Percentiles rank a stretch among this genome's conserved stretches.
These are phyloP conservation scores for Mus caroli DNA, from an alignment of 2,797 vertebrate genomes.

Conservation along the genomic window DNA sequence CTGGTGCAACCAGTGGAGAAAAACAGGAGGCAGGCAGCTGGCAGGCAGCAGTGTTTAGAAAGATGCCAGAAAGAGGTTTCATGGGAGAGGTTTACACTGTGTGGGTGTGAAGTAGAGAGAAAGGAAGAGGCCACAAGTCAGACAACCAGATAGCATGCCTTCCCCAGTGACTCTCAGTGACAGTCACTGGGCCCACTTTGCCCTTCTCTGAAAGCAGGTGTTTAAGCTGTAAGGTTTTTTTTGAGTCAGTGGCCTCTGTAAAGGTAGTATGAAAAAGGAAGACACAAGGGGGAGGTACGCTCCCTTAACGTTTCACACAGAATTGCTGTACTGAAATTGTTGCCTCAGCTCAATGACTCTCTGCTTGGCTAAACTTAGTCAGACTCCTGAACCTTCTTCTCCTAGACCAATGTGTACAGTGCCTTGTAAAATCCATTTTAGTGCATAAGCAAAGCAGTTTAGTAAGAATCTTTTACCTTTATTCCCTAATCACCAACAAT, in stretches of 20 bases:
- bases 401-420: not conserved
- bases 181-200: not conserved
- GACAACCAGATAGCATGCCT: not conserved
- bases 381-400: not conserved
- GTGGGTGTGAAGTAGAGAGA: not conserved
- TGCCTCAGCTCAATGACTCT: not conserved
- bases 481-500: not conserved
- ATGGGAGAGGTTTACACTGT: not conserved
- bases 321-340: not conserved
- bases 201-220: not conserved
- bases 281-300: not conserved
- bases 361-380: not conserved
- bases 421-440: not conserved
- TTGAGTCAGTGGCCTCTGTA: not conserved
- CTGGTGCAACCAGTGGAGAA: not conserved
- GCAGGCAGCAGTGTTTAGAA: not conserved
- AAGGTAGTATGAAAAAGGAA: not conserved
- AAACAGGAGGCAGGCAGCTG: not conserved
- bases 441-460: not conserved
- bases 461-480: not conserved
- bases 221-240: not conserved
- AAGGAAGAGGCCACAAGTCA: not conserved
- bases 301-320: not conserved
- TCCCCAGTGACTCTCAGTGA: not conserved
- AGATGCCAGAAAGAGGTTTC: not conserved